These are phyloP conservation scores for Geodia barretti DNA, from an alignment of 37 sponge, comb jelly and placozoan species.

Conservation along the genomic window DNA sequence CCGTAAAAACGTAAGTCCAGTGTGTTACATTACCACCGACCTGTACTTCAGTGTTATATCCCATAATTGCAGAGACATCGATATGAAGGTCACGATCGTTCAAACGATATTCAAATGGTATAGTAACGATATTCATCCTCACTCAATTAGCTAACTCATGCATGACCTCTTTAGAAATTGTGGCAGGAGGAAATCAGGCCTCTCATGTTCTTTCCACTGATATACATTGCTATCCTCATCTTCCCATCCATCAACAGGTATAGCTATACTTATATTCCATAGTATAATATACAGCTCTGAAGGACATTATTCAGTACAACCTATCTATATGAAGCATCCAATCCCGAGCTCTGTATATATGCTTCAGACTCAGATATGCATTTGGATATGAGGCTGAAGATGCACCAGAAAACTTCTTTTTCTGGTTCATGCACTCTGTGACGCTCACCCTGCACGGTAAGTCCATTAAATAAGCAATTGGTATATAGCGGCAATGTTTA, in stretches of 20 bases:
- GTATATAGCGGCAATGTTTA: neutral
- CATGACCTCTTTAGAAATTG: slow-evolving; percentile 5
- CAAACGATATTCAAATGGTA: no score
- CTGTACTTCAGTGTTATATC: no score
- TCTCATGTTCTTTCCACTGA: slow-evolving; percentile 26
- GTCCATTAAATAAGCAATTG: neutral
- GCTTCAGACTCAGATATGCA: slow-evolving; percentile 10
- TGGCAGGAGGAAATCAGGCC: slow-evolving; percentile 25
- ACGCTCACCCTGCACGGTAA: slow-evolving; percentile 34
- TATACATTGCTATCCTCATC: slow-evolving; percentile 21
- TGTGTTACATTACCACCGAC: no score
- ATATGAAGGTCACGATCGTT: no score
- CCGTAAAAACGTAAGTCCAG: no score
- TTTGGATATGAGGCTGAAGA: slow-evolving; percentile 2
- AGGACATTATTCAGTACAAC: neutral
- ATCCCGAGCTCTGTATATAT: neutral
- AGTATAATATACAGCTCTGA: neutral
- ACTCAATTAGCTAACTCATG: no score
- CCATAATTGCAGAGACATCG: no score
- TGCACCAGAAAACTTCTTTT: slow-evolving; percentile 13
- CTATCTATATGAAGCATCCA: neutral
- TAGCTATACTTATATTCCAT: neutral
- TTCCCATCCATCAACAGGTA: slow-evolving; percentile 35
- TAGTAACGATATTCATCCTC: no score
- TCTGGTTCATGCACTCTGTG: slow-evolving; percentile 38